phyloP scores from a whole-genome alignment of 2,113 vertebrate genomes.

The Recurvirostra avosetta region DNA sequence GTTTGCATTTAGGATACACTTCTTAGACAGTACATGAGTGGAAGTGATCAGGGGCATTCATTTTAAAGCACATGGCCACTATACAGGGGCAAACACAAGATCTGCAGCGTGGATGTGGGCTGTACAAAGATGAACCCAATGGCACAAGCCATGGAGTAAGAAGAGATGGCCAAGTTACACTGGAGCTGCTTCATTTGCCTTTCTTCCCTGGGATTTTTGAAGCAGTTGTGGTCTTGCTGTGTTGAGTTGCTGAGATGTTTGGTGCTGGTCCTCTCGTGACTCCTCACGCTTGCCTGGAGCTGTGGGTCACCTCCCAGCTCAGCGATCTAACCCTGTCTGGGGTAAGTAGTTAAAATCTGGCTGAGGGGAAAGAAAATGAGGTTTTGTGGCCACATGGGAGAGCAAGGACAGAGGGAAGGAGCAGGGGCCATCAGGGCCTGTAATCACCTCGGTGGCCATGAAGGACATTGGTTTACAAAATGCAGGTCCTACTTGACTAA shows the following conservation, averaged over 20 bases:
- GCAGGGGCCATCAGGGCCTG: not conserved
- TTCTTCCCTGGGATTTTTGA: not conserved
- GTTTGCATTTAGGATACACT: not conserved
- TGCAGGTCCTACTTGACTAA: no score
- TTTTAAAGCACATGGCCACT: not conserved
- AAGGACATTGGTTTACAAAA: not conserved
- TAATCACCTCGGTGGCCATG: rapidly evolving
- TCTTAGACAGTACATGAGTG: rapidly evolving
- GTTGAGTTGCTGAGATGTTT: not conserved
- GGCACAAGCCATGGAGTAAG: rapidly evolving
- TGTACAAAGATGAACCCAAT: rapidly evolving
- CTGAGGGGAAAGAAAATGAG: not conserved
- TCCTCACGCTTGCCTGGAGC: not conserved
- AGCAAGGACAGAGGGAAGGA: not conserved
- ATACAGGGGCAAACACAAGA: rapidly evolving
- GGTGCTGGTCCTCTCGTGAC: not conserved
- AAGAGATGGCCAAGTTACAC: not conserved
- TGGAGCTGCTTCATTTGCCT: not conserved
- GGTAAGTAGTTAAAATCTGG: not conserved
- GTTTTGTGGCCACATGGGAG: not conserved
- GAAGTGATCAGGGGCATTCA: not conserved
- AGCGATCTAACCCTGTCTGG: rapidly evolving
- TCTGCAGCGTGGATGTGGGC: not conserved
- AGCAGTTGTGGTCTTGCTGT: not conserved
- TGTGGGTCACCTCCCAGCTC: not conserved